Conservation (phyloP, 2,113 vertebrate species). For the Delphinapterus leucas region DNA sequence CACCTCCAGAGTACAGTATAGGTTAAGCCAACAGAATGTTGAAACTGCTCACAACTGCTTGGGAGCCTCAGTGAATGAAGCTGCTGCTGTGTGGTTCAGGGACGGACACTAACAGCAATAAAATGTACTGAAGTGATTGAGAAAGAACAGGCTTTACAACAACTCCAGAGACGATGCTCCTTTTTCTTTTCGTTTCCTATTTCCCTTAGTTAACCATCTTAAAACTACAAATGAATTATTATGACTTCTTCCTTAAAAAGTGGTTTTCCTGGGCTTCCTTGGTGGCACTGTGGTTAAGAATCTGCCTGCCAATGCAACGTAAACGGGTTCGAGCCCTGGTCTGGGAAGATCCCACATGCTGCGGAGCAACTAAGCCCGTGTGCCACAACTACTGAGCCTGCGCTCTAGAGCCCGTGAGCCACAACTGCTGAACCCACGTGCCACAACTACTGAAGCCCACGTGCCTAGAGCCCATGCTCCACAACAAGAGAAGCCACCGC, state of each 20-base stretch:
- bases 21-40: neutral
- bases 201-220: neutral
- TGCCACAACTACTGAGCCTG: too few relatives aligned
- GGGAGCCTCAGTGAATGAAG: neutral
- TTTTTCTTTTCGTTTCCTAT: neutral
- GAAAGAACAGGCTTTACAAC: neutral
- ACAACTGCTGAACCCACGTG: too few relatives aligned
- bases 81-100: neutral
- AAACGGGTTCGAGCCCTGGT: too few relatives aligned
- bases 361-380: too few relatives aligned
- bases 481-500: too few relatives aligned
- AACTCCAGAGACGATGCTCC: neutral
- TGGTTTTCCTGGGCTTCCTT: neutral
- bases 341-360: too few relatives aligned
- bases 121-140: neutral
- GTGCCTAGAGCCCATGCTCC: too few relatives aligned
- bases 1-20: neutral
- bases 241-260: neutral
- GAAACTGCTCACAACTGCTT: conserved; percentile 8
- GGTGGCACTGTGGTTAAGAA: too few relatives aligned
- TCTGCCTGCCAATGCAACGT: too few relatives aligned
- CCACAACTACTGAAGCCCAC: too few relatives aligned
- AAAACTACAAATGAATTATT: neutral
- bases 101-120: neutral
- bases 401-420: too few relatives aligned